Percentiles rank a stretch among this genome's conserved stretches.
Conservation (phyloP, 2,888 invertebrate species). For the Coecobrya sp. region DNA sequence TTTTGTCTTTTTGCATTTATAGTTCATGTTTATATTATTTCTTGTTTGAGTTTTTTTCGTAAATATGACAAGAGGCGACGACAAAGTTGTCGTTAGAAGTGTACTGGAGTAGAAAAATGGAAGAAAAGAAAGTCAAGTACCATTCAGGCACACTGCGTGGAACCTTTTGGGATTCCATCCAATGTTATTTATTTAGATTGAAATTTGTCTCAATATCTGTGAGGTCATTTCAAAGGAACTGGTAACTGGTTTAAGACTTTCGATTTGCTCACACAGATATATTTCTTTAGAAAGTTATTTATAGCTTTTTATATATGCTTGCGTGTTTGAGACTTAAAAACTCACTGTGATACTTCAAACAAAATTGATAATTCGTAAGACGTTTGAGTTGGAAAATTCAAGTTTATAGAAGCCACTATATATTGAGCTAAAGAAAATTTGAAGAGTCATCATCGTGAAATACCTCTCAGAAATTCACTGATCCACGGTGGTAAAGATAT, state of each 20-base stretch:
- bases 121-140: conserved; percentile 20
- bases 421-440: too few species aligned
- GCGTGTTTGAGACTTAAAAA: too few species aligned
- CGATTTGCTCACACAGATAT: not conserved
- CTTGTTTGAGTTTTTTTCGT: not conserved
- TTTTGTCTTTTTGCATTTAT: not conserved
- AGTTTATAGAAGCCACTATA: too few species aligned
- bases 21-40: conserved; percentile 10
- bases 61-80: not conserved
- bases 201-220: conserved; percentile 30
- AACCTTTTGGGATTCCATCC: conserved; percentile 19
- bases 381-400: too few species aligned
- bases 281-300: not conserved
- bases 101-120: not conserved
- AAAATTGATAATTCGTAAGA: too few species aligned
- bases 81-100: conserved; percentile 10
- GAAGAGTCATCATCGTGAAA: too few species aligned
- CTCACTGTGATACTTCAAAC: too few species aligned
- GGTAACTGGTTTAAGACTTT: not conserved
- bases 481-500: too few species aligned
- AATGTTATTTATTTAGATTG: conserved; percentile 45
- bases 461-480: too few species aligned
- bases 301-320: not conserved
- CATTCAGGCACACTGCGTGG: not conserved
- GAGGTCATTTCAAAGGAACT: conserved; percentile 38